phyloP scores from a whole-genome alignment of 2,797 vertebrate genomes.

The Danio tinwini region DNA sequence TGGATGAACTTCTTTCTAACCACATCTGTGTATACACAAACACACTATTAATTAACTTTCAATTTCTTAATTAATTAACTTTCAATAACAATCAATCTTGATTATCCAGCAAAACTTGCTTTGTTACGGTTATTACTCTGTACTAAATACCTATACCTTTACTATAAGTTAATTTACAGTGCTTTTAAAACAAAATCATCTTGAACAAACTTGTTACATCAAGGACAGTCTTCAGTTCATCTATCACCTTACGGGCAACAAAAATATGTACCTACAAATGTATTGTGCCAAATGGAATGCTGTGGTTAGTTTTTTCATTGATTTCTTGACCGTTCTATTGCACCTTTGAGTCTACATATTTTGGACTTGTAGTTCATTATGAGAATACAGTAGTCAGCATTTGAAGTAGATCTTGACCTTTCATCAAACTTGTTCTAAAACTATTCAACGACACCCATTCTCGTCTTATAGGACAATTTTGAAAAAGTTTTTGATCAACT shows the following conservation, averaged over 20 bases:
- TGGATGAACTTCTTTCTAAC: conserved; percentile 73
- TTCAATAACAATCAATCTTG: background rate
- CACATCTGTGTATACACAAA: conserved; percentile 70
- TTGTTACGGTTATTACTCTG: background rate
- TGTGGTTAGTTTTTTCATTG: background rate
- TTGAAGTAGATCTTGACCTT: too few species aligned
- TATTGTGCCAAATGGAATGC: background rate
- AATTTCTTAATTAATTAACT: background rate
- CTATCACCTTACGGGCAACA: background rate
- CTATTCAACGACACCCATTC: too few species aligned
- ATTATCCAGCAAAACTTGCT: background rate
- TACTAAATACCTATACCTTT: background rate
- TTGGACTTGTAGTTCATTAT: background rate
- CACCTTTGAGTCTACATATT: background rate
- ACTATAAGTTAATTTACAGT: background rate
- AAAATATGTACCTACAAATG: background rate
- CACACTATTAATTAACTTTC: background rate
- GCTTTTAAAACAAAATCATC: background rate
- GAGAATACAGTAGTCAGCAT: too few species aligned
- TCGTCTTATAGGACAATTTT: too few species aligned
- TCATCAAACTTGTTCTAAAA: too few species aligned
- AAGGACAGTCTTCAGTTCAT: background rate
- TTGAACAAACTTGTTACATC: background rate
- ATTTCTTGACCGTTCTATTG: background rate
- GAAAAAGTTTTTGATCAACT: too few species aligned